These are phyloP conservation scores for Sebastolobus alascanus DNA, from an alignment of 2,797 vertebrate species.

Conservation along the genomic window DNA sequence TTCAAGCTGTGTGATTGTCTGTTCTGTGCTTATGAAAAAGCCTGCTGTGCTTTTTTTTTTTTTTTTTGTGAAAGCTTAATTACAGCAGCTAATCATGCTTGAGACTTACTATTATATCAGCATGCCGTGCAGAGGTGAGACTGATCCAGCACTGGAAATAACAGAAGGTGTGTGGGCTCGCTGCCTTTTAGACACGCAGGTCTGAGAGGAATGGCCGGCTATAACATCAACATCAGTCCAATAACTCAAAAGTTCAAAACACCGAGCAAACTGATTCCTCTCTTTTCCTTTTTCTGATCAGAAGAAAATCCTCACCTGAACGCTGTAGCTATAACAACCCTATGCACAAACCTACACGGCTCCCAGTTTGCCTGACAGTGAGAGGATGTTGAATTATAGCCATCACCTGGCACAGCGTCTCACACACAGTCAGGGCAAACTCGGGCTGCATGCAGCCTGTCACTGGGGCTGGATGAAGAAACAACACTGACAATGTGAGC, in stretches of 20 bases:
- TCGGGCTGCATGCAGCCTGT: slow-evolving; percentile 64
- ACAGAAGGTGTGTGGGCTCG: slow-evolving; percentile 75
- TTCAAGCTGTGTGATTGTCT: slow-evolving; percentile 70
- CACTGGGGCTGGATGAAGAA: slow-evolving; percentile 70
- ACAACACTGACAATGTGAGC: slow-evolving; percentile 65
- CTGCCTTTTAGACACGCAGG: slow-evolving; percentile 36
- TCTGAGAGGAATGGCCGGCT: slow-evolving; percentile 52
- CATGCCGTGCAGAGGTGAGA: slow-evolving; percentile 72
- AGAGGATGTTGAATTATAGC: slow-evolving; percentile 71
- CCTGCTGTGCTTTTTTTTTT: slow-evolving; percentile 59
- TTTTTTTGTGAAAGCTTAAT: slow-evolving; percentile 71
- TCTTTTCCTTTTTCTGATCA: slow-evolving; percentile 28
- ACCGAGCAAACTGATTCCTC: slow-evolving; percentile 34
- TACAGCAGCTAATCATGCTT: slow-evolving; percentile 79
- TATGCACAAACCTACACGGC: slow-evolving; percentile 48
- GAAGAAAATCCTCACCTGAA: slow-evolving; percentile 65
- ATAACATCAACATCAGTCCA: slow-evolving; percentile 58
- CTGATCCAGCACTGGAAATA: slow-evolving; percentile 67
- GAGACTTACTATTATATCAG: slow-evolving; percentile 76
- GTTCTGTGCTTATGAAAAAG: slow-evolving; percentile 63
- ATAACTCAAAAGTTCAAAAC: slow-evolving; percentile 66
- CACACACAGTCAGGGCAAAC: slow-evolving; percentile 58
- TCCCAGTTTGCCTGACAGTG: slow-evolving; percentile 59
- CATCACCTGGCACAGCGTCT: slow-evolving; percentile 55
- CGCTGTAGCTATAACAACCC: slow-evolving; percentile 52